Percentiles rank a stretch among this genome's conserved stretches.
Evolutionary conservation across 2,888 invertebrate species (phyloP).

Genomic region (Clivina fossor): DNA sequence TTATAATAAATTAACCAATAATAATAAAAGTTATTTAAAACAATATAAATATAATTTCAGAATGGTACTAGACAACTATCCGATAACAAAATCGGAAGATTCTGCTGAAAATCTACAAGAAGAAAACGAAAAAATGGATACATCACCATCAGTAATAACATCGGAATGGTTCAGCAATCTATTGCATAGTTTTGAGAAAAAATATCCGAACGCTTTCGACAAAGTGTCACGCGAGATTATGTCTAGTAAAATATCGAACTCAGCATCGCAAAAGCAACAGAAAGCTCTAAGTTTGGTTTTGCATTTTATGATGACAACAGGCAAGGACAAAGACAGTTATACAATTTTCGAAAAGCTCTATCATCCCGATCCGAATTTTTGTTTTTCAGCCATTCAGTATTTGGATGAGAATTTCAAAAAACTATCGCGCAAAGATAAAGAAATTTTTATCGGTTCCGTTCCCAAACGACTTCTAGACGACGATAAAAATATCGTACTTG

Average conservation of each 20-base stretch:
- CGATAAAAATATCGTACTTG: conserved; percentile 61
- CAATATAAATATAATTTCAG: conserved; percentile 51
- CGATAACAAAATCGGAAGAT: conserved; percentile 27
- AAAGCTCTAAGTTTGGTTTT: conserved; percentile 27
- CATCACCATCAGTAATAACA: background rate
- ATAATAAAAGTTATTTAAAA: no score
- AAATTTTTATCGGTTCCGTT: conserved; percentile 66
- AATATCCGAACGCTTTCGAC: conserved; percentile 74
- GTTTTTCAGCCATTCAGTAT: conserved; percentile 67
- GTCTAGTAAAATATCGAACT: conserved; percentile 48
- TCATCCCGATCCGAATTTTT: conserved; percentile 66
- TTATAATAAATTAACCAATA: no score
- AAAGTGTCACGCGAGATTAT: conserved; percentile 63
- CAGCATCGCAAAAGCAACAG: conserved; percentile 33
- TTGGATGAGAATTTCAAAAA: conserved; percentile 59
- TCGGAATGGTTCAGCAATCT: conserved; percentile 58
- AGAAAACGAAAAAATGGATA: background rate
- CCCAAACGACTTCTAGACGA: conserved; percentile 70
- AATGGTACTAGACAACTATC: conserved; percentile 52
- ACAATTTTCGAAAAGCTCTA: conserved; percentile 65
- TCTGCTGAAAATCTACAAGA: conserved; percentile 41
- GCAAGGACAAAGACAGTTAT: conserved; percentile 39
- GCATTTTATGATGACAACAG: conserved; percentile 5
- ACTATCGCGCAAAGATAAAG: conserved; percentile 57
- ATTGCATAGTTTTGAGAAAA: conserved; percentile 65